phyloP scores from a whole-genome alignment of 2,888 invertebrate genomes.

The Creontiades dilutus region DNA sequence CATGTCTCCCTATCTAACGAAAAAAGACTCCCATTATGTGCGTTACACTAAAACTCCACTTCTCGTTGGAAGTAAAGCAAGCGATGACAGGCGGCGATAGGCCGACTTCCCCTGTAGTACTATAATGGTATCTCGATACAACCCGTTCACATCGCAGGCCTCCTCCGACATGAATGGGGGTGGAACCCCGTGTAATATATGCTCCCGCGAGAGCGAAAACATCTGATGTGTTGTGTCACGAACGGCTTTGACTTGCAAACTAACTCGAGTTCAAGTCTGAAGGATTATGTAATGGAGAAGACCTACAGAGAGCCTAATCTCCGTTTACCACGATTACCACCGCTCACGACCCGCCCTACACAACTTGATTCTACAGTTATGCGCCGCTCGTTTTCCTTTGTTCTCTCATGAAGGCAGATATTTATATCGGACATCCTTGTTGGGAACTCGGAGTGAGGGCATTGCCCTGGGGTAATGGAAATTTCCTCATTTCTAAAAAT shows the following conservation, averaged over 20 bases:
- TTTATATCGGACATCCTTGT: no score
- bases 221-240: conserved; percentile 48
- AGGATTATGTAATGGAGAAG: conserved; percentile 53
- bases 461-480: no score
- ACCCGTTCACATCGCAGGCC: background rate
- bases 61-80: no score
- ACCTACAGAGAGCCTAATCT: conserved; percentile 9
- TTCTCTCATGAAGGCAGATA: no score
- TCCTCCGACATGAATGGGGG: conserved; percentile 20
- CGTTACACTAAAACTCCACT: no score
- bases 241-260: conserved; percentile 59
- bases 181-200: conserved; percentile 19
- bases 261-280: conserved; percentile 51
- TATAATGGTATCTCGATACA: background rate
- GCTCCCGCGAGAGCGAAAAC: conserved; percentile 29
- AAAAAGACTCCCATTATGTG: no score
- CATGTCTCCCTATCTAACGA: no score
- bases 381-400: no score
- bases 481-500: no score
- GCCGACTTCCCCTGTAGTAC: no score
- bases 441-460: no score
- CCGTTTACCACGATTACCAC: conserved; percentile 40
- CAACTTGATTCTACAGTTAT: conserved; percentile 3
- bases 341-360: background rate
- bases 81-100: no score